Evolutionary conservation across 2,113 vertebrate species (phyloP).

Genomic region (Ia io): DNA sequence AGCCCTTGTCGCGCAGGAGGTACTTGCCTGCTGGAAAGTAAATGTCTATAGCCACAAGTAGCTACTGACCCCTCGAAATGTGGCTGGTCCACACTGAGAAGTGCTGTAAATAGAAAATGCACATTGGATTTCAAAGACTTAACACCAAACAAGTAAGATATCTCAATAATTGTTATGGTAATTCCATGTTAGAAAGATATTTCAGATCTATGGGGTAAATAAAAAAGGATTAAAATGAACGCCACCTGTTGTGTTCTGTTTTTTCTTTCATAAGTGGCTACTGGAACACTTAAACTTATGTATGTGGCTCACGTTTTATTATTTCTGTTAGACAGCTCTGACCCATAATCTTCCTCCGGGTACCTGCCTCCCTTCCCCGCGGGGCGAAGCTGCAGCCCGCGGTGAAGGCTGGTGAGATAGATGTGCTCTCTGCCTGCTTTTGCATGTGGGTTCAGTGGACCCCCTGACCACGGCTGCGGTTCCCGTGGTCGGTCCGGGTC

Average conservation of each 20-base stretch:
- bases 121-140: neutral
- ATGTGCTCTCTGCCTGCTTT: neutral
- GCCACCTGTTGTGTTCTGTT: neutral
- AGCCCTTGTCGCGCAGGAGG: neutral
- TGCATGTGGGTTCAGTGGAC: rapidly evolving
- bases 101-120: neutral
- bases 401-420: neutral
- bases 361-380: neutral
- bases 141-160: neutral
- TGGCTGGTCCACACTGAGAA: neutral
- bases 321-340: neutral
- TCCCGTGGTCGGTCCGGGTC: rapidly evolving
- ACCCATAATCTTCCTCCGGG: neutral
- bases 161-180: neutral
- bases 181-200: neutral
- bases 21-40: neutral
- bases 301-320: neutral
- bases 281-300: neutral
- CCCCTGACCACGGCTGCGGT: rapidly evolving
- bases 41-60: neutral
- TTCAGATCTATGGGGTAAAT: neutral
- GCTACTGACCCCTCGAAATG: neutral
- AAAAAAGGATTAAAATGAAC: neutral
- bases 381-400: neutral
- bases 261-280: neutral